phyloP scores from a whole-genome alignment of 1,140 invertebrate species.

The Meloidogyne floridensis region DNA sequence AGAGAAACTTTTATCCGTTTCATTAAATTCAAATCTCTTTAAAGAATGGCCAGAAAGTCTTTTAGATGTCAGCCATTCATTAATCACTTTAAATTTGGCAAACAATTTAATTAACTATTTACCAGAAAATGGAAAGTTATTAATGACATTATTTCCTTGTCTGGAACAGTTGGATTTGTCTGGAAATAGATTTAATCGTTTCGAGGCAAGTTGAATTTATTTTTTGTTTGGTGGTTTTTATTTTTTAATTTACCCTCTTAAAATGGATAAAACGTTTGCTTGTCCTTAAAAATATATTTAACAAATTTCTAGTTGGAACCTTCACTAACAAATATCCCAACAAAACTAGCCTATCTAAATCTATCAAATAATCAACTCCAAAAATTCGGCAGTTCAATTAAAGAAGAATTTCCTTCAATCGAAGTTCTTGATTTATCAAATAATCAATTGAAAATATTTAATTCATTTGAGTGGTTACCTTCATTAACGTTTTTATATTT shows the following conservation, averaged over 20 bases:
- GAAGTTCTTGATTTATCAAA: background rate
- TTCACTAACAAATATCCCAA: background rate
- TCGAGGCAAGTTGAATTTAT: background rate
- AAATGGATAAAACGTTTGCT: no score
- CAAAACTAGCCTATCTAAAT: background rate
- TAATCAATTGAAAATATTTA: conserved; percentile 7
- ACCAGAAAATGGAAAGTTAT: conserved; percentile 3
- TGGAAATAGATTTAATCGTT: background rate
- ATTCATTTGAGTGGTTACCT: background rate
- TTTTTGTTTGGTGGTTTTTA: no score
- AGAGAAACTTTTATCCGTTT: background rate
- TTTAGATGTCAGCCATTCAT: background rate
- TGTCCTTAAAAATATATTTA: no score
- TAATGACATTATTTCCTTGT: background rate
- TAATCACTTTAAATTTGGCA: background rate
- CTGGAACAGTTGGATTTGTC: background rate
- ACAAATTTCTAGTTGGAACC: background rate
- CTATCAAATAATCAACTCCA: background rate
- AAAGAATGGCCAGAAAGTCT: conserved; percentile 3
- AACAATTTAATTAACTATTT: background rate
- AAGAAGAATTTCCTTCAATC: background rate
- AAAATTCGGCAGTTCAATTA: background rate
- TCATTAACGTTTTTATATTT: background rate
- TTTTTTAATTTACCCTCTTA: no score
- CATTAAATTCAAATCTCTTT: background rate